Evolutionary conservation across 1,140 invertebrate species (phyloP), one percentile per base, ranked within the genome.

Genomic region (Orchesella cincta): DNA sequence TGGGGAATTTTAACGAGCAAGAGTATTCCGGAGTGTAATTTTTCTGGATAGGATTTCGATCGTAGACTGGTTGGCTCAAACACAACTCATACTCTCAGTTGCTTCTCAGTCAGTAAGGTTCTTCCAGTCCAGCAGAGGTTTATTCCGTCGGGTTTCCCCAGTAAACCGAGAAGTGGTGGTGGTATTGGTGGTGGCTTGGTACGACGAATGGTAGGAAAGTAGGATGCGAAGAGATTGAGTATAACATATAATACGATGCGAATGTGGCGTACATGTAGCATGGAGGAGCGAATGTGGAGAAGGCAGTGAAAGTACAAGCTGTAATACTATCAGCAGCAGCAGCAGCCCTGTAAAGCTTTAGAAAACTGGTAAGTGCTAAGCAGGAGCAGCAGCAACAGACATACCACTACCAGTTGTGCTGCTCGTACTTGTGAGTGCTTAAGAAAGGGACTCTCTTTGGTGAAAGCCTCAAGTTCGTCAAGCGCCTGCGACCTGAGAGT

Each of bases 401-500:
- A 46, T 18, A 46, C 5, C 39, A 46, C 39, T 46, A 46, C 52
- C 23, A 26, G 3, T 23, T 57, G 8, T 14, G 52, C 52, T 57
- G 52, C 52, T 57, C 39, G 39, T 46, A 46, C 39, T 46, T 20
- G 39, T 46, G 39, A 20, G 8, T 46, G 52, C 23, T n/a, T 57
- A 57, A 57, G 52, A 57, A 57, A 57, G 52, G 52, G 52, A 57
- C 52, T 57, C 52, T 57, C 23, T 67, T 33, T 67, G 62, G 62
- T 67, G 62, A 67, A 67, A 67, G 62, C 62, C 62, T 67, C 2
- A 67, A 67, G 62, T 67, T 67, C 62, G 70, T 35, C 71, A 73
- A 62, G 77, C 77, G 77, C 77, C 77, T 78, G 77, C 77, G 77
- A 78, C 77, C 73, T 75, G 77, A 51, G 52, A 75, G 73, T 75